Percentiles rank a stretch among this genome's conserved stretches.
Conservation (phyloP, 2,888 invertebrate genomes). For the Plagodis pulveraria region DNA sequence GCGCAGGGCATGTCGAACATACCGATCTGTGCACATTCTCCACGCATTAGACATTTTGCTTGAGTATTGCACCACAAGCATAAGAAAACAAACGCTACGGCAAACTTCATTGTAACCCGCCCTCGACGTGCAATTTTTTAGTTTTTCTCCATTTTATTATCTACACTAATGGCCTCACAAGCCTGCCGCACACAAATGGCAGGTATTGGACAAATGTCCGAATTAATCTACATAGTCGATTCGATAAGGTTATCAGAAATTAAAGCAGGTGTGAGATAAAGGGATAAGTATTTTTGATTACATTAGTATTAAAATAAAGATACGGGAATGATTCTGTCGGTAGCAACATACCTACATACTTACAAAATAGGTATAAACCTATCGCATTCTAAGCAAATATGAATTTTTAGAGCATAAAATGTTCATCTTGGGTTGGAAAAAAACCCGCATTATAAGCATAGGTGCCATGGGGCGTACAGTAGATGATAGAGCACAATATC, state of each 20-base stretch:
- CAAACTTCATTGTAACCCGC: slow-evolving; percentile 48
- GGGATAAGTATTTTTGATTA: slow-evolving; percentile 27
- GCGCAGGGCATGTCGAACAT: slow-evolving; percentile 59
- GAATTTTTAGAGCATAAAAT: too few species aligned
- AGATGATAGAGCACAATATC: too few species aligned
- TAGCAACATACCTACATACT: too few species aligned
- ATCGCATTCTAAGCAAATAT: too few species aligned
- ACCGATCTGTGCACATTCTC: slow-evolving; percentile 53
- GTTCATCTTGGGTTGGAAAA: too few species aligned
- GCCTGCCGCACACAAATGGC: slow-evolving; percentile 36
- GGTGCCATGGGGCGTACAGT: too few species aligned
- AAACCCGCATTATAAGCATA: too few species aligned
- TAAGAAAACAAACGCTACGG: slow-evolving; percentile 43
- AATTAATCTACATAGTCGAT: slow-evolving; percentile 48
- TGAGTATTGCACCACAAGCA: slow-evolving; percentile 51
- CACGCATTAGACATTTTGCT: slow-evolving; percentile 64
- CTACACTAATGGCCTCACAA: slow-evolving; percentile 13
- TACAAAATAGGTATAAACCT: too few species aligned
- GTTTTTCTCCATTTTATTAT: slow-evolving; percentile 21
- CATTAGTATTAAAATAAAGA: slow-evolving; percentile 6
- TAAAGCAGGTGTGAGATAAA: slow-evolving; percentile 69
- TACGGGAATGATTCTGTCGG: too few species aligned
- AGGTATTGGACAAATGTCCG: slow-evolving; percentile 32
- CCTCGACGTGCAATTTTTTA: slow-evolving; percentile 7
- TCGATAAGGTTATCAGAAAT: slow-evolving; percentile 66